These are phyloP conservation scores for Trinorchestia longiramus DNA, from an alignment of 1,140 invertebrate genomes.

Conservation along the genomic window DNA sequence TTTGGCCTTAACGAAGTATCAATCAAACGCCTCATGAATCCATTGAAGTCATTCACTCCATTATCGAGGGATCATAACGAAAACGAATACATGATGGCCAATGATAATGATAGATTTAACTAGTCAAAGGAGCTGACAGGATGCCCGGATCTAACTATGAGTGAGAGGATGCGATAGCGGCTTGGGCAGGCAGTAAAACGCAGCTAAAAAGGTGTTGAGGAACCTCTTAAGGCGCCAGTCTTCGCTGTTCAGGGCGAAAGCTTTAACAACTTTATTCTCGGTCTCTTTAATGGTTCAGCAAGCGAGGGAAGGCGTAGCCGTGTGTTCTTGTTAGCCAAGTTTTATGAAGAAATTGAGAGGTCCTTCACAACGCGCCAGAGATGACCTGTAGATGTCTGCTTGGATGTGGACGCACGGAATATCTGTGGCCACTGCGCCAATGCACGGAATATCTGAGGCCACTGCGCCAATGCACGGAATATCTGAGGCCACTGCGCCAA, in stretches of 20 bases:
- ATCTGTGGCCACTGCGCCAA: too few relatives aligned
- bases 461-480: too few relatives aligned
- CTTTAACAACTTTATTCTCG: slow-evolving; percentile 37
- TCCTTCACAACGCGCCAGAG: not conserved
- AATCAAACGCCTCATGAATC: too few relatives aligned
- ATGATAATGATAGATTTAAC: slow-evolving; percentile 12
- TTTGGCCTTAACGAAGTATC: too few relatives aligned
- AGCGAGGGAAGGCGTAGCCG: not conserved
- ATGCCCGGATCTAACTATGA: not conserved
- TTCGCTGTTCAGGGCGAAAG: not conserved
- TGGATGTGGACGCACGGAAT: too few relatives aligned
- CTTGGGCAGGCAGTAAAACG: not conserved
- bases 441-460: too few relatives aligned
- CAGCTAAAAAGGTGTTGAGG: not conserved
- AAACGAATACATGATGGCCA: not conserved
- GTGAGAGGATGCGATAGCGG: slow-evolving; percentile 6
- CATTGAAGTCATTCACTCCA: too few relatives aligned
- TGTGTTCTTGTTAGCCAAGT: slow-evolving; percentile 15
- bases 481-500: too few relatives aligned
- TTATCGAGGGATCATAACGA: not conserved
- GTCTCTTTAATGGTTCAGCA: not conserved
- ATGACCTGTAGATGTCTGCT: slow-evolving; percentile 8
- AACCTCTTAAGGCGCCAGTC: not conserved
- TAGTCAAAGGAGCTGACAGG: not conserved
- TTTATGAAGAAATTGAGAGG: slow-evolving; percentile 41